Conservation (phyloP, 2,888 invertebrate genomes). For the Acrobasis suavella region DNA sequence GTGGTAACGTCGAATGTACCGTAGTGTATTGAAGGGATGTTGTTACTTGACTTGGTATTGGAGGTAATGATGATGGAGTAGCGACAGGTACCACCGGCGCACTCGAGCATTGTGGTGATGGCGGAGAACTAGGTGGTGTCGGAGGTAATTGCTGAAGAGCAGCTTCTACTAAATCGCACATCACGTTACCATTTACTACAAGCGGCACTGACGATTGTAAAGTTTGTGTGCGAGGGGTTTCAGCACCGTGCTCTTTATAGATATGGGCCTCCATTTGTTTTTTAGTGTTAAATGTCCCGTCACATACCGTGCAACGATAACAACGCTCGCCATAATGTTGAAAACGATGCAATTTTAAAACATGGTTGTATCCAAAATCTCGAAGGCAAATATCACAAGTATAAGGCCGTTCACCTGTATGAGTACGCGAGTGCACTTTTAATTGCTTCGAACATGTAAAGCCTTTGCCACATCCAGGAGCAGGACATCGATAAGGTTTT, state of each 20-base stretch:
- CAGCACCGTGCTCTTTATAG: constrained; percentile 79
- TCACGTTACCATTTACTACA: constrained; percentile 60
- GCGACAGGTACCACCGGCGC: constrained; percentile 50
- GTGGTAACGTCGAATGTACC: constrained; percentile 84
- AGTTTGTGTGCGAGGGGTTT: constrained; percentile 67
- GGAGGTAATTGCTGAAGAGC: constrained; percentile 79
- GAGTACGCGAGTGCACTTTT: constrained; percentile 95
- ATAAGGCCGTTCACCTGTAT: constrained; percentile 95
- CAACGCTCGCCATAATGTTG: constrained; percentile 96
- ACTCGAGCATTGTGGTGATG: constrained; percentile 71
- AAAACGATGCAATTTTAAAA: constrained; percentile 93
- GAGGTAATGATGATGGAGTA: constrained; percentile 62
- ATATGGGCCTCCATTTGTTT: constrained; percentile 96
- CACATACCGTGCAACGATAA: constrained; percentile 95
- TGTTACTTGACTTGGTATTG: constrained; percentile 72
- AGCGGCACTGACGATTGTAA: constrained; percentile 55
- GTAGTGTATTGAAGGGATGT: constrained; percentile 55
- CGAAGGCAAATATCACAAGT: constrained; percentile 95
- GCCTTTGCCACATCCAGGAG: constrained; percentile 92
- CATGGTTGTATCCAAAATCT: constrained; percentile 95
- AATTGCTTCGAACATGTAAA: constrained; percentile 96
- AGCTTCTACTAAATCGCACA: constrained; percentile 72
- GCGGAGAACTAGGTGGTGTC: constrained; percentile 82
- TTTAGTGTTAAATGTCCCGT: constrained; percentile 94
- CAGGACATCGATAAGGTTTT: constrained; percentile 91